Evolutionary conservation across 2,113 vertebrate genomes (phyloP), one percentile per base, ranked within the genome.

Genomic region (Dendropsophus ebraccatus): DNA sequence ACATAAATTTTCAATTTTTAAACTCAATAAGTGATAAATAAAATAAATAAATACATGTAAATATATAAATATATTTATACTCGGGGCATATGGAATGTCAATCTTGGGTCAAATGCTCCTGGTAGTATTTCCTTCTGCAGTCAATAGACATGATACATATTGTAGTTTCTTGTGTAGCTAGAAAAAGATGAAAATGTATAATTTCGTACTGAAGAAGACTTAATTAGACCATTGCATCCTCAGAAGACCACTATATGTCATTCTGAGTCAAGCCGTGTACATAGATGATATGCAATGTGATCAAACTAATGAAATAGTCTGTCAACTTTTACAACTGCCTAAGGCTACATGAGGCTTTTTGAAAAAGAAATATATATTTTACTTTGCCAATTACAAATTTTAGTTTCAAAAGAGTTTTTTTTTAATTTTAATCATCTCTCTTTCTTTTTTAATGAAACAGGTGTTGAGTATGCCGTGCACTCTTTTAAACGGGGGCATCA

Each of bases 301-400:
- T 62, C 78, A 81, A 81, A 81, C 56, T 81, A 81, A 81, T 81
- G 78, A 81, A 83, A 56, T 37, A 72, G 65, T 56, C 30, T 56
- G 81, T 73, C 67, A 83, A 83, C 47, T 50, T 83, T 72, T 83
- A 73, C 67, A 73, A 73, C 12, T 73, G 81, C 81, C 81, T 54
- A 56, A 83, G 81, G 81, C 65, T 73, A 73, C 32, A 73, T 32
- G 47, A 54, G 49, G 32, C 23, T 83, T 54, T 83, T 37, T 41
- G 47, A 72, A 72, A 70, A 70, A 23, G 35, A 41, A 70, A 73
- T 54, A 73, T 83, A 83, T 83, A 28, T 83, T 83, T 72, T 56
- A 83, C 32, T 83, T 50, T 73, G 67, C 81, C 81, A 83, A 54
- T 56, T 41, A 41, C 67, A 56, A 30, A 65, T 82, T 69, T 69